phyloP scores from a whole-genome alignment of 92 coral and sea anemone species.

The Epizoanthus ramosus region DNA sequence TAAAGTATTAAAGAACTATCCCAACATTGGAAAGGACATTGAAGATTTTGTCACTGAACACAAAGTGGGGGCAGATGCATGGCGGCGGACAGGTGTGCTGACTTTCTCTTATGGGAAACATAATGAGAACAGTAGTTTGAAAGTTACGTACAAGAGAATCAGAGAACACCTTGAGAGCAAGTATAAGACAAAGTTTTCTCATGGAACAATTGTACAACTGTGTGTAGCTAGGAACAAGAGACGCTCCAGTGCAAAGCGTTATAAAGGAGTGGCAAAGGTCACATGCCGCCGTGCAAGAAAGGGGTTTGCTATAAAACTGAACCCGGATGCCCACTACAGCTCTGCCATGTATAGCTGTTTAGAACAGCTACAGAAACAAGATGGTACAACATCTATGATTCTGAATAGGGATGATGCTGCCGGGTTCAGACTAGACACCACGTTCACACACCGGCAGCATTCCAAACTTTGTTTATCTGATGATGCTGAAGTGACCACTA shows the following conservation, averaged over 20 bases:
- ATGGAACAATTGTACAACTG: slow-evolving; percentile 5
- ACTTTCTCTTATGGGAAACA: slow-evolving; percentile 28
- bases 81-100: slow-evolving; percentile 32
- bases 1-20: slow-evolving; percentile 12
- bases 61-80: slow-evolving; percentile 36
- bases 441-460: slow-evolving; percentile 46
- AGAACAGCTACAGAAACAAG: slow-evolving; percentile 35
- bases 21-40: slow-evolving; percentile 36
- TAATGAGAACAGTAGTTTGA: not conserved
- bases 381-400: slow-evolving; percentile 20
- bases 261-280: slow-evolving; percentile 43
- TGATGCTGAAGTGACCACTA: slow-evolving; percentile 42
- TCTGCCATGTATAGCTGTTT: slow-evolving; percentile 42
- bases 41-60: slow-evolving; percentile 26
- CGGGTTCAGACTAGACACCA: slow-evolving; percentile 51
- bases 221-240: slow-evolving; percentile 12
- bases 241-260: slow-evolving; percentile 1
- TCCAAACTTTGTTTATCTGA: slow-evolving; percentile 21
- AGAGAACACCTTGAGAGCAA: slow-evolving; percentile 18
- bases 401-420: slow-evolving; percentile 40
- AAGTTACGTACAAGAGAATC: slow-evolving; percentile 43
- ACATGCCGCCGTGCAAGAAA: slow-evolving; percentile 51
- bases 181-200: not conserved
- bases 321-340: slow-evolving; percentile 51
- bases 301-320: slow-evolving; percentile 37